Conservation (phyloP, 2,888 invertebrate species). For the Plagodis dolabraria region DNA sequence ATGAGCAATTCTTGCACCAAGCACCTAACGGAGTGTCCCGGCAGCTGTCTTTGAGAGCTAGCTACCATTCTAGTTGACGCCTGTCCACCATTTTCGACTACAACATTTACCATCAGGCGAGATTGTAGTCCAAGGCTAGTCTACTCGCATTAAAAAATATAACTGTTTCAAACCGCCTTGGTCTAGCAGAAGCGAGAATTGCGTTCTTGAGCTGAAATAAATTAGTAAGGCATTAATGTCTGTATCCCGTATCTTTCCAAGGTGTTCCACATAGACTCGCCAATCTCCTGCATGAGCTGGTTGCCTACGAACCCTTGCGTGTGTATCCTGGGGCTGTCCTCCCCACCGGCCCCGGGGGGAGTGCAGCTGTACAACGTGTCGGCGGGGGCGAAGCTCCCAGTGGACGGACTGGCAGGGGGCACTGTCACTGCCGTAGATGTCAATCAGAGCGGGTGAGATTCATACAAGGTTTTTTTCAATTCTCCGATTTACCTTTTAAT, state of each 20-base stretch:
- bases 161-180: no score
- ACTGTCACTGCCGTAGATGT: slow-evolving; percentile 54
- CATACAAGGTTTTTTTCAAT: not conserved
- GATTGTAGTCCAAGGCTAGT: no score
- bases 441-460: slow-evolving; percentile 55
- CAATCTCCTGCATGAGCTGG: slow-evolving; percentile 65
- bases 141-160: no score
- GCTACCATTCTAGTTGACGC: no score
- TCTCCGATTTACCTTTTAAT: no score
- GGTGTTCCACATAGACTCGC: slow-evolving; percentile 60
- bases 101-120: no score
- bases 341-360: slow-evolving; percentile 35
- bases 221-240: not conserved
- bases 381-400: slow-evolving; percentile 50
- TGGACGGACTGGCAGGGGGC: slow-evolving; percentile 51
- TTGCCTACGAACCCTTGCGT: slow-evolving; percentile 56
- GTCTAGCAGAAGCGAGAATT: no score
- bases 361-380: slow-evolving; percentile 56
- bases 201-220: no score
- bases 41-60: no score
- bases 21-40: no score
- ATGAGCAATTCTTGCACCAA: no score
- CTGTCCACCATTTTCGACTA: no score
- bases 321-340: slow-evolving; percentile 53
- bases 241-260: slow-evolving; percentile 31